Percentiles rank a stretch among this genome's conserved stretches.
Conservation (phyloP, 2,888 invertebrate genomes). For the Parthenolecanium corni region DNA sequence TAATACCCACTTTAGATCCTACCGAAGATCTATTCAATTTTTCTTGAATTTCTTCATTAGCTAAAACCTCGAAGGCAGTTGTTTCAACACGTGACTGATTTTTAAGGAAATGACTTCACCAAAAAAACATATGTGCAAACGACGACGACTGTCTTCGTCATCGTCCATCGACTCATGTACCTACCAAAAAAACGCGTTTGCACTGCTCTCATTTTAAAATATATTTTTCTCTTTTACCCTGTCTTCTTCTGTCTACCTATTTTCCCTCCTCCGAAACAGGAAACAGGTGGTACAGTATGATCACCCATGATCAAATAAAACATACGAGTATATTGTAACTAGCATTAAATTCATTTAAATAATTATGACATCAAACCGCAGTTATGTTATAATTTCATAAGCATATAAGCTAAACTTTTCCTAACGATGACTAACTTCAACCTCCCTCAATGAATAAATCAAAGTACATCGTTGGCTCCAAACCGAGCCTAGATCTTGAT, state of each 20-base stretch:
- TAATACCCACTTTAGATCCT: too few species aligned
- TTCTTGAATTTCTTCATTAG: neutral
- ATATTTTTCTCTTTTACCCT: neutral
- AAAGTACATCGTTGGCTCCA: too few species aligned
- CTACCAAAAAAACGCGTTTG: neutral
- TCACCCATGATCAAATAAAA: constrained; percentile 6
- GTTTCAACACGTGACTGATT: constrained; percentile 25
- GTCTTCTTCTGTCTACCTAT: neutral
- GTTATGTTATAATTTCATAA: too few species aligned
- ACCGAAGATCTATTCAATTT: too few species aligned
- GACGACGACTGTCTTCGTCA: neutral
- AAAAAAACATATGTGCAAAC: constrained; percentile 15
- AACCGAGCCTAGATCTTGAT: too few species aligned
- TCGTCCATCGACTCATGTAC: too few species aligned
- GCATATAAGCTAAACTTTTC: too few species aligned
- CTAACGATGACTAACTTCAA: too few species aligned
- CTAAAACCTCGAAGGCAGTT: constrained; percentile 14
- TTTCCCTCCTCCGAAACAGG: neutral
- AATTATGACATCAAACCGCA: too few species aligned
- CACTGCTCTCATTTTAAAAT: neutral
- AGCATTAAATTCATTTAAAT: too few species aligned
- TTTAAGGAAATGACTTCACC: constrained; percentile 18
- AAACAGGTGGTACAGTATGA: constrained; percentile 19
- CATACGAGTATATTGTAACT: too few species aligned
- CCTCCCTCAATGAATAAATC: too few species aligned